phyloP scores from a whole-genome alignment of 2,797 vertebrate species.

The Acanthornis magna region DNA sequence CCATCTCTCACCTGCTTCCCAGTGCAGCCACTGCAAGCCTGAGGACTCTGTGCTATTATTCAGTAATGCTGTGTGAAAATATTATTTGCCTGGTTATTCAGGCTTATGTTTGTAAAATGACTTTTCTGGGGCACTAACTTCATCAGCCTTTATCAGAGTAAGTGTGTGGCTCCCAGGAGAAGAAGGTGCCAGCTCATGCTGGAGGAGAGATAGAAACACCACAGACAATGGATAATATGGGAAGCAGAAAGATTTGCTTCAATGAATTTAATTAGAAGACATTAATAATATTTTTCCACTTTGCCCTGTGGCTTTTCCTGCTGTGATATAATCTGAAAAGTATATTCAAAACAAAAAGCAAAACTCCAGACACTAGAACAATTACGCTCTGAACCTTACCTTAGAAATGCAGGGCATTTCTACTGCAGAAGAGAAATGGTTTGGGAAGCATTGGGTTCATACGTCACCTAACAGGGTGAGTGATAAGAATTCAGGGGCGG shows the following conservation, averaged over 20 bases:
- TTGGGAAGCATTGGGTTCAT: neutral
- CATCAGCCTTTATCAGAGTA: neutral
- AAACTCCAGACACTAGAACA: neutral
- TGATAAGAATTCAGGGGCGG: neutral
- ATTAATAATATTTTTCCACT: neutral
- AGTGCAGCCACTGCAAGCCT: neutral
- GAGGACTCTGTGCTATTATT: neutral
- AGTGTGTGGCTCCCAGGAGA: neutral
- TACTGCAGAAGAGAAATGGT: neutral
- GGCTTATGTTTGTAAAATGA: neutral
- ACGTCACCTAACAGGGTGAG: neutral
- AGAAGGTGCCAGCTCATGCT: neutral
- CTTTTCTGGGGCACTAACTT: neutral
- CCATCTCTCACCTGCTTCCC: neutral
- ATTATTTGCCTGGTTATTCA: neutral
- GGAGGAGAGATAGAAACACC: neutral
- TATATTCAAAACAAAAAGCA: neutral
- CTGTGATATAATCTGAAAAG: neutral
- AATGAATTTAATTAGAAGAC: neutral
- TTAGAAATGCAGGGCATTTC: neutral
- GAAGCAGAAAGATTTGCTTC: neutral
- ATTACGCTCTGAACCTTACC: neutral
- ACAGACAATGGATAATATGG: neutral
- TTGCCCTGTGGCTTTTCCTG: neutral
- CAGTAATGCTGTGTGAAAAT: neutral